phyloP scores from a whole-genome alignment of 37 sponge, comb jelly and placozoan species.

The Aphrocallistes beatrix region DNA sequence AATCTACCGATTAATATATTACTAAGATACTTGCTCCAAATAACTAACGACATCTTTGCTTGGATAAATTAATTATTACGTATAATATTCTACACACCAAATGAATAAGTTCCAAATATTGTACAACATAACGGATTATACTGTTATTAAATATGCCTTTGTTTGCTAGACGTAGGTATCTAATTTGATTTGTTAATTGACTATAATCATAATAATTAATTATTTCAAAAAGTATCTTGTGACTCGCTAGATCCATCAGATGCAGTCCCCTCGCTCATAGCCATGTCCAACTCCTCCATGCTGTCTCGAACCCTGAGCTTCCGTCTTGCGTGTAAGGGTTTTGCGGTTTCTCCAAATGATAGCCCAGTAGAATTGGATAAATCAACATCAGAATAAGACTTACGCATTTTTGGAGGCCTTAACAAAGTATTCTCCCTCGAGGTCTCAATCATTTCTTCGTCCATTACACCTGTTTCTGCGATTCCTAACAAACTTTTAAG shows the following conservation, averaged over 20 bases:
- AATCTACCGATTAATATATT: no score
- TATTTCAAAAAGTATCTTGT: not conserved
- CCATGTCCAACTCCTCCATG: constrained; percentile 9
- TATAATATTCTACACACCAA: no score
- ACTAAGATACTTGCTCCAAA: no score
- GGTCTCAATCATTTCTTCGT: not conserved
- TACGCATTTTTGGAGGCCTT: not conserved
- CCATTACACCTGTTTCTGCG: not conserved
- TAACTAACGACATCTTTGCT: no score
- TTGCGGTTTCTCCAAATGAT: not conserved
- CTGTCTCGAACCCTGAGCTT: not conserved
- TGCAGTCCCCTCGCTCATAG: not conserved
- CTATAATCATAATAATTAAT: no score
- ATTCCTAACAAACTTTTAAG: not conserved
- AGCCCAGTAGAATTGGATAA: not conserved
- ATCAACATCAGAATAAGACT: not conserved
- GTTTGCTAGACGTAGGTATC: no score
- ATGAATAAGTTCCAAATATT: no score
- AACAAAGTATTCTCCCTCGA: not conserved
- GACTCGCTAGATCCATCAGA: not conserved
- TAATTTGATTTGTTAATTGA: no score
- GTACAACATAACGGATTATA: no score
- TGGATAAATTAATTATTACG: no score
- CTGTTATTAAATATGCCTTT: no score
- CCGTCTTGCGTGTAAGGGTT: not conserved